These are phyloP conservation scores for Melanostoma scalare DNA, from an alignment of 2,888 invertebrate genomes.

Conservation along the genomic window DNA sequence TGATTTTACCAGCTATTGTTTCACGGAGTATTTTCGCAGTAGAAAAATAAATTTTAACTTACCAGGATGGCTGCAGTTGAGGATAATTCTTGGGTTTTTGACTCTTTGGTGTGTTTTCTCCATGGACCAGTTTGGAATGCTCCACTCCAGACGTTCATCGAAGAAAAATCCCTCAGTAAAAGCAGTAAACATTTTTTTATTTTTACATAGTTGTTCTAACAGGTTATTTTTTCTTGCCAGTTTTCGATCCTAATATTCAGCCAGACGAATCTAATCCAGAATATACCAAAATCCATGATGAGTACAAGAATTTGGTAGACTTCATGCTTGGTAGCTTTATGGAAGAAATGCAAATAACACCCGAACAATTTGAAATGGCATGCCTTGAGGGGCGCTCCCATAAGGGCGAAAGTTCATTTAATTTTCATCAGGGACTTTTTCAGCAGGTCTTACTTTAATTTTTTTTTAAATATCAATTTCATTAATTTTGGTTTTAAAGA, in stretches of 20 bases:
- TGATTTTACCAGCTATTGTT: slow-evolving; percentile 13
- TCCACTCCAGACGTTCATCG: slow-evolving; percentile 94
- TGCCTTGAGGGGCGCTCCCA: slow-evolving; percentile 83
- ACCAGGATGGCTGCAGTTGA: slow-evolving; percentile 81
- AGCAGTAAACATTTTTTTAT: slow-evolving; percentile 77
- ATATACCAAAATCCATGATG: slow-evolving; percentile 90
- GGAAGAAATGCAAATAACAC: slow-evolving; percentile 94
- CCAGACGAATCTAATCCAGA: slow-evolving; percentile 87
- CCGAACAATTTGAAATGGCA: slow-evolving; percentile 93
- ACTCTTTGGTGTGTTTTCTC: slow-evolving; percentile 94
- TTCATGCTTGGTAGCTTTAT: slow-evolving; percentile 94
- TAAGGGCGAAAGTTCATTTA: slow-evolving; percentile 82
- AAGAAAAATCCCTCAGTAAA: slow-evolving; percentile 94
- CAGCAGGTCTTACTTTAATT: slow-evolving; percentile 82
- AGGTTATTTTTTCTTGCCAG: slow-evolving; percentile 82
- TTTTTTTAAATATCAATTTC: not conserved
- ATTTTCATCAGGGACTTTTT: slow-evolving; percentile 85
- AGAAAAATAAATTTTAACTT: not conserved
- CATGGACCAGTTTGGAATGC: slow-evolving; percentile 97
- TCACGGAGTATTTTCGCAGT: slow-evolving; percentile 8
- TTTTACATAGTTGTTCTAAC: too few relatives aligned
- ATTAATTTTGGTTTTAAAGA: slow-evolving; percentile 78
- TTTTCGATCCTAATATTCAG: slow-evolving; percentile 90
- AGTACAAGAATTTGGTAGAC: slow-evolving; percentile 95
- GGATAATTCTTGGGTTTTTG: slow-evolving; percentile 94